Evolutionary conservation across 2,888 invertebrate genomes (phyloP), one percentile per base, ranked within the genome.

Genomic region (Tuberolachnus salignus): DNA sequence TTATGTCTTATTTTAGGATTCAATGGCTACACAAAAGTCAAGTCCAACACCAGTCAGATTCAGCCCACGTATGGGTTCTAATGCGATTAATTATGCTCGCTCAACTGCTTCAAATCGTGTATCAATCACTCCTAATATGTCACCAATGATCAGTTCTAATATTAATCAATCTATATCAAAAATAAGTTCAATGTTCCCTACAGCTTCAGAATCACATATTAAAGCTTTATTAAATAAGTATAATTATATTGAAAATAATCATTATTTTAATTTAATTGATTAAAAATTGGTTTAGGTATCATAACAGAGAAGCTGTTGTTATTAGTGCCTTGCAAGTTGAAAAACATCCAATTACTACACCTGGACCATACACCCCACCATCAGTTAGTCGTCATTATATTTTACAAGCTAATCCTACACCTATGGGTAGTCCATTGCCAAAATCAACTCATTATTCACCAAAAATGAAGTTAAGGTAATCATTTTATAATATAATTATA

Each of bases 291-390:
- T 70, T 59, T 86, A 95, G 95, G 87, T 95, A 95, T 87, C 94
- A 95, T 88, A 94, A 94, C 86, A 91, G 95, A 83, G 94, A 95
- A 86, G 94, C 95, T 81, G 92, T 96, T 83, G 95, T 95, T 81
- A 93, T 95, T 87, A 95, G 95, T 86, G 95, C 95, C 74, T 89
- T 96, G 81, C 94, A 95, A 88, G 94, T 95, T 83, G 95, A 95
- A 86, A 95, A 95, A 26, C 83, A 83, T 80, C 84, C 83, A 11
- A 81, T 83, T 11, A 81, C 83, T 46, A 83, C 83, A 21, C 84
- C 84, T 9, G 83, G 84, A 2, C 84, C 84, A 1, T 83, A 83
- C 80, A 83, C 83, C 6, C 83, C 83, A 16, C 83, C 84, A 6
- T 49, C 81, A 46, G 51, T 80, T 26, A 75, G 73, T 23, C 80